Evolutionary conservation across 2,113 vertebrate species (phyloP).

Genomic region (Actenoides lindsayi): DNA sequence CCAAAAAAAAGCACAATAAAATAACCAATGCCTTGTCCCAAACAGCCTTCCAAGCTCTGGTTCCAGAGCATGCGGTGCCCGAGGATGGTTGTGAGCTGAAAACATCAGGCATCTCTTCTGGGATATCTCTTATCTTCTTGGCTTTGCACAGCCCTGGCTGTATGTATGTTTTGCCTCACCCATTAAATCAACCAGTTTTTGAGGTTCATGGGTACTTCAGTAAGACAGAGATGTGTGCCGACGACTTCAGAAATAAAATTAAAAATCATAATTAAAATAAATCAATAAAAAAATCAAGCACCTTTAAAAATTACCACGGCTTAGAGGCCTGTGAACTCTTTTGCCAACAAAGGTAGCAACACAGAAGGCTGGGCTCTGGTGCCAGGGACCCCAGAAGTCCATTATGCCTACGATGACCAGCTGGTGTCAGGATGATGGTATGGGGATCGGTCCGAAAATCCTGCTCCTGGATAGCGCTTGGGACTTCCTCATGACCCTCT

Average conservation of each 20-base stretch:
- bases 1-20: not conserved
- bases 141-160: not conserved
- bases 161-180: not conserved
- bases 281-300: not conserved
- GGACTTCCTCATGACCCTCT: not conserved
- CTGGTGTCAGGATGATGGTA: not conserved
- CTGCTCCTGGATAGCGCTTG: not conserved
- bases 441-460: not conserved
- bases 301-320: not conserved
- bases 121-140: not conserved
- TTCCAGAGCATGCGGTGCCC: rapidly evolving
- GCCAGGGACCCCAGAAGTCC: not conserved
- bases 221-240: not conserved
- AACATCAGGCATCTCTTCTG: rapidly evolving
- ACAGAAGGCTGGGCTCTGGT: not conserved
- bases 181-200: not conserved
- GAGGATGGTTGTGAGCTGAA: not conserved
- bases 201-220: not conserved
- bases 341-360: not conserved
- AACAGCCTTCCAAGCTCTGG: not conserved
- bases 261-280: not conserved
- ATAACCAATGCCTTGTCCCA: rapidly evolving
- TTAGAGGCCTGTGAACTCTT: not conserved
- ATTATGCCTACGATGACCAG: not conserved
- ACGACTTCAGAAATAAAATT: not conserved